phyloP scores from a whole-genome alignment of 2,113 vertebrate genomes.

The Eulemur rufifrons region DNA sequence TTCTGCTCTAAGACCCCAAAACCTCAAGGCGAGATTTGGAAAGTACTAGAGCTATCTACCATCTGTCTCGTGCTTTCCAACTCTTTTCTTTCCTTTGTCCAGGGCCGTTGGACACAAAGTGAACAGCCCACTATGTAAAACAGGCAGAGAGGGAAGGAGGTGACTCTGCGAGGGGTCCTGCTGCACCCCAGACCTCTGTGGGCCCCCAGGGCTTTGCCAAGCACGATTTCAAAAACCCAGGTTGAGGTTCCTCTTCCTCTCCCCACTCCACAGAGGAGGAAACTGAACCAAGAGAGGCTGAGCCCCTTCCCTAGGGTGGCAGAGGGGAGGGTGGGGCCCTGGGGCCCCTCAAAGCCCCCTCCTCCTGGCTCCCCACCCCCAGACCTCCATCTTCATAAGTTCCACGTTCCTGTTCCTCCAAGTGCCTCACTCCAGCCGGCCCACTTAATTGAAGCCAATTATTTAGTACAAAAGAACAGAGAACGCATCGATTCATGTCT shows the following conservation, averaged over 20 bases:
- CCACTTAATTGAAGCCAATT: constrained; percentile 77
- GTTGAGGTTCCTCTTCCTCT: not conserved
- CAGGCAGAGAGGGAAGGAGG: no score
- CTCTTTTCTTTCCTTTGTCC: not conserved
- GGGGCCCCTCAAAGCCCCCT: not conserved
- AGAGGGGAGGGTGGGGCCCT: not conserved
- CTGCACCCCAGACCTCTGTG: not conserved
- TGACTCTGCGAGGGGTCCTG: not conserved
- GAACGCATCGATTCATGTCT: constrained; percentile 15
- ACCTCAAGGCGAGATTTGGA: not conserved
- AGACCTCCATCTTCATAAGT: constrained; percentile 37
- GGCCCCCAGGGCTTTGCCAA: not conserved
- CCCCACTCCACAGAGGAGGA: not conserved
- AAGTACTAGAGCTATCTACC: not conserved
- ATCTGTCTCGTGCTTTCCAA: not conserved
- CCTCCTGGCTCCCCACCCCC: not conserved
- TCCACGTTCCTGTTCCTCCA: constrained; percentile 12
- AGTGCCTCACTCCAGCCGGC: constrained; percentile 17
- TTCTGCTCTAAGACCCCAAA: not conserved
- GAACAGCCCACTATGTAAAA: not conserved
- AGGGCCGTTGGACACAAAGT: no score
- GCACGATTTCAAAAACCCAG: not conserved
- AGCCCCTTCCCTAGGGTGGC: not conserved
- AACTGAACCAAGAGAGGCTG: not conserved
- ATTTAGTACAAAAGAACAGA: constrained; percentile 65